Percentiles rank a stretch among this genome's conserved stretches.
phyloP scores from a whole-genome alignment of 2,888 invertebrate genomes.

The Temnothorax unifasciatus region DNA sequence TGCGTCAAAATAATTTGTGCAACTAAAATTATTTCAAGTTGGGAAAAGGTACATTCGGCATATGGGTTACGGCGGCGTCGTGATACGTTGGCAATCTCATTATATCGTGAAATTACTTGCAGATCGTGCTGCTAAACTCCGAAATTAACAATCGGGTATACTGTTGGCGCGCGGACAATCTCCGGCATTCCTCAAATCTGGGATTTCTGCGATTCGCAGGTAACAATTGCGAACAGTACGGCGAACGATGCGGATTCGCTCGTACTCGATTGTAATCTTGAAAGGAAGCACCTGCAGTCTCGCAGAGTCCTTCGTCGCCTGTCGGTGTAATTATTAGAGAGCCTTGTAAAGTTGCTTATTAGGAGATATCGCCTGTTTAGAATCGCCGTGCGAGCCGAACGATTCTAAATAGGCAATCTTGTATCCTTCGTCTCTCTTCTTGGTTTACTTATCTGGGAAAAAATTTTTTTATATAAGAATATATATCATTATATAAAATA shows the following conservation, averaged over 20 bases:
- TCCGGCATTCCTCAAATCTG: constrained; percentile 38
- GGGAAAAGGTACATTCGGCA: not conserved
- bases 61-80: not conserved
- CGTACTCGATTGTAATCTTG: constrained; percentile 61
- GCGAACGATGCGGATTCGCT: constrained; percentile 46
- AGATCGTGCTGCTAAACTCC: constrained; percentile 24
- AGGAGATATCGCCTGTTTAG: constrained; percentile 21
- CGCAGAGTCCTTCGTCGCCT: constrained; percentile 61
- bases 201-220: not conserved
- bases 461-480: too few species aligned
- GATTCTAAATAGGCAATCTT: constrained; percentile 48
- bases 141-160: constrained; percentile 50
- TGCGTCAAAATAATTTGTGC: constrained; percentile 32
- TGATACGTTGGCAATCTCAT: not conserved
- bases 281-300: constrained; percentile 55
- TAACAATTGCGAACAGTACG: constrained; percentile 28
- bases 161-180: constrained; percentile 37
- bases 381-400: constrained; percentile 57
- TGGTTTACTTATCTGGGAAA: not conserved
- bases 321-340: constrained; percentile 67
- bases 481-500: too few species aligned
- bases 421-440: not conserved
- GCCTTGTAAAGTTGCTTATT: constrained; percentile 59
- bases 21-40: not conserved
- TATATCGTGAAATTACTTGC: constrained; percentile 12